Conservation (phyloP, 2,797 vertebrate genomes). For the Toxotes lorentzi region DNA sequence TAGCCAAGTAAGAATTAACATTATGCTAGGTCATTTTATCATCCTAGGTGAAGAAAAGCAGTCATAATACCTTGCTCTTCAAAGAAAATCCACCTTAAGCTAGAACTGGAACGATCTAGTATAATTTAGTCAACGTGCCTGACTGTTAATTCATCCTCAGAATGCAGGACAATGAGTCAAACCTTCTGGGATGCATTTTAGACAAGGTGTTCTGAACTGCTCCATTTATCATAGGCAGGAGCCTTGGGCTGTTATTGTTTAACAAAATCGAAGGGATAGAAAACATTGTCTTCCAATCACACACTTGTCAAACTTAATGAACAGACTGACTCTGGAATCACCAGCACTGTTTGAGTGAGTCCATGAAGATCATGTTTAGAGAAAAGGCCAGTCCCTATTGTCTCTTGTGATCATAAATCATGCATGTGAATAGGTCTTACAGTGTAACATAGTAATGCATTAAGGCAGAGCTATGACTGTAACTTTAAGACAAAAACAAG, state of each 20-base stretch:
- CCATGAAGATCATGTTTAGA: conserved; percentile 19
- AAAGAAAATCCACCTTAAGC: conserved; percentile 30
- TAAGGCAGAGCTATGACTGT: neutral
- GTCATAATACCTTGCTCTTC: neutral
- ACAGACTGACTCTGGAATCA: conserved; percentile 15
- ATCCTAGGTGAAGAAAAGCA: conserved; percentile 3
- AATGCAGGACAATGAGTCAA: conserved; percentile 43
- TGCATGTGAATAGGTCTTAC: conserved; percentile 24
- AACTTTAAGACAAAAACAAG: conserved; percentile 2
- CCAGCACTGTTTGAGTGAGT: conserved; percentile 7
- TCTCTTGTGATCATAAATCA: conserved; percentile 31
- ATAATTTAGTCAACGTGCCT: conserved; percentile 19
- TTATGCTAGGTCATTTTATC: neutral
- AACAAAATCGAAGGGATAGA: conserved; percentile 29
- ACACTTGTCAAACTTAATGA: conserved; percentile 19
- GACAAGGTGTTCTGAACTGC: conserved; percentile 23
- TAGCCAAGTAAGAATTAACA: conserved; percentile 15
- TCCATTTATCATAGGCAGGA: conserved; percentile 30
- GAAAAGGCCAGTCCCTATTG: neutral
- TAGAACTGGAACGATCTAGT: conserved; percentile 18
- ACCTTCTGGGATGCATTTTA: conserved; percentile 25
- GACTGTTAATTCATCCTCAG: conserved; percentile 26
- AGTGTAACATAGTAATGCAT: conserved; percentile 8
- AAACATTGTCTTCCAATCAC: conserved; percentile 30
- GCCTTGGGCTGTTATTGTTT: conserved; percentile 38